phyloP scores from a whole-genome alignment of 2,797 vertebrate species.

The Enteromius radiatus region DNA sequence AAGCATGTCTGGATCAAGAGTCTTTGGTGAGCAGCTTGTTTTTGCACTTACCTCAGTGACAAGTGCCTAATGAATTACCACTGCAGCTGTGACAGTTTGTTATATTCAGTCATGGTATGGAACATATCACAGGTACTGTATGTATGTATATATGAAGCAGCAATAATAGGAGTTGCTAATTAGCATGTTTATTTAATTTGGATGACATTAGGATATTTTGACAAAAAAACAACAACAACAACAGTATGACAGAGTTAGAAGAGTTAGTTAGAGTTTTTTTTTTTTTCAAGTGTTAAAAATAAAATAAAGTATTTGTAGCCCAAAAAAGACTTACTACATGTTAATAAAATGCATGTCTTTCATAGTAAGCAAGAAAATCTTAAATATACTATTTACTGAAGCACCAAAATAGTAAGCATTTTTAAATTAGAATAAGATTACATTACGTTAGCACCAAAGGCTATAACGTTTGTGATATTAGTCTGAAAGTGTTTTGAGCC shows the following conservation, averaged over 20 bases:
- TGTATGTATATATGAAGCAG: not conserved
- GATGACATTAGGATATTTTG: not conserved
- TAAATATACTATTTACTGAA: not conserved
- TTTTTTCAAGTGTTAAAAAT: too few species aligned
- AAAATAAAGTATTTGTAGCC: not conserved
- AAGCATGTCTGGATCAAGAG: constrained; percentile 45
- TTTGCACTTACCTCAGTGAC: constrained; percentile 47
- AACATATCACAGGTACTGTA: constrained; percentile 43
- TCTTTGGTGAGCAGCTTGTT: constrained; percentile 44
- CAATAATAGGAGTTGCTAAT: constrained; percentile 8
- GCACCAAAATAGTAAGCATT: not conserved
- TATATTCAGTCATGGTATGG: constrained; percentile 58
- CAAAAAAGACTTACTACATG: not conserved
- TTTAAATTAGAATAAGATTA: not conserved
- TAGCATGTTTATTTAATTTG: not conserved
- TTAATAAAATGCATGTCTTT: not conserved
- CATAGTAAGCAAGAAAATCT: not conserved
- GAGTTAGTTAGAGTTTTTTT: too few species aligned
- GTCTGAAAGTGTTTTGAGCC: not conserved
- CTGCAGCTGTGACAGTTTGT: constrained; percentile 47
- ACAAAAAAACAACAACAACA: not conserved
- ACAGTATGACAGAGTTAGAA: not conserved
- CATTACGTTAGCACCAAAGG: not conserved
- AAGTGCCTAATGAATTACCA: constrained; percentile 56
- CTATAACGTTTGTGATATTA: not conserved